Evolutionary conservation across 2,888 invertebrate genomes (phyloP).

Genomic region (Acanthosepion lycidas): DNA sequence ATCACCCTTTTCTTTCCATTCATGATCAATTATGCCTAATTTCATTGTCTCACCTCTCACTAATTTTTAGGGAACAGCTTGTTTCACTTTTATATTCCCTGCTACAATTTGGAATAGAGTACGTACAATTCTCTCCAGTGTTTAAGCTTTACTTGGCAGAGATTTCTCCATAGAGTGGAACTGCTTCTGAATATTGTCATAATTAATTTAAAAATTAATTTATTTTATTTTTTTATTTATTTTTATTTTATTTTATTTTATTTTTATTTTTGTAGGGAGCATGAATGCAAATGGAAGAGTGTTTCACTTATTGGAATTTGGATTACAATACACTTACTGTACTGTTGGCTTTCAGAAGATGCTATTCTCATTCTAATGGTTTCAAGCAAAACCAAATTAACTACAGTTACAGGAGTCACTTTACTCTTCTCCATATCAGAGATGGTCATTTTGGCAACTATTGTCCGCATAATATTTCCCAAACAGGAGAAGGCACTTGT

Average conservation of each 20-base stretch:
- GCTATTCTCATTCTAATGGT: too few relatives aligned
- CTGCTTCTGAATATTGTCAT: too few relatives aligned
- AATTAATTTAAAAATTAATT: too few relatives aligned
- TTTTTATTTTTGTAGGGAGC: neutral
- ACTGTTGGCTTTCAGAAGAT: neutral
- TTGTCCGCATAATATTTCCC: neutral
- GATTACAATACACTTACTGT: neutral
- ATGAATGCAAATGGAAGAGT: neutral
- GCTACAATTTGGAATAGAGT: too few relatives aligned
- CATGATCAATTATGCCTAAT: too few relatives aligned
- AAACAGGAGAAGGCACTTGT: neutral
- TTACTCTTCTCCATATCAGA: conserved; percentile 16
- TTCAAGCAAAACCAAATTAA: neutral
- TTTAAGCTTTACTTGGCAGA: too few relatives aligned
- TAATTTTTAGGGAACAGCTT: too few relatives aligned
- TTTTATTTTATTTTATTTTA: neutral
- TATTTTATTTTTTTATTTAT: neutral
- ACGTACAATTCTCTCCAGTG: too few relatives aligned
- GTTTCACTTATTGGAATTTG: neutral
- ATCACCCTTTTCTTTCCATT: too few relatives aligned
- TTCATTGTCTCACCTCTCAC: too few relatives aligned
- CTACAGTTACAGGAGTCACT: neutral
- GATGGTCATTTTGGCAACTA: neutral
- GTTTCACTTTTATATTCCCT: too few relatives aligned
- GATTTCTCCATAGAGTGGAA: too few relatives aligned